A percentile compares a stretch with the other conserved stretches of the same genome.
Conservation (phyloP, 2,797 vertebrate genomes). For the Allobates femoralis region DNA sequence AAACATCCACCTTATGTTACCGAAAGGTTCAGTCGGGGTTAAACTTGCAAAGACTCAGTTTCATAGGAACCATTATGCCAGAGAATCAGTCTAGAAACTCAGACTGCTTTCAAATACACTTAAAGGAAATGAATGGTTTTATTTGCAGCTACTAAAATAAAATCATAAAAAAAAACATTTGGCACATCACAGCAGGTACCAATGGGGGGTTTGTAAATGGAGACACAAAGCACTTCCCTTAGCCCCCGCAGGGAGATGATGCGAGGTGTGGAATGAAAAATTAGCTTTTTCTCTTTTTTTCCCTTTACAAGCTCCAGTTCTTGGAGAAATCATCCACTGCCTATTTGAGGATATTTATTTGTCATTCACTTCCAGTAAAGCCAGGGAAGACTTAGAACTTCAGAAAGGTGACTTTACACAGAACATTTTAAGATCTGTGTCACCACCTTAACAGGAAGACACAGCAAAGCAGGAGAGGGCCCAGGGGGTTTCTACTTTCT, state of each 20-base stretch:
- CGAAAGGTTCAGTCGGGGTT: constrained; percentile 30
- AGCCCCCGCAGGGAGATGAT: constrained; percentile 43
- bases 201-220: constrained; percentile 56
- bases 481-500: constrained; percentile 17
- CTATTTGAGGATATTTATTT: neutral
- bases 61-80: constrained; percentile 11
- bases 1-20: constrained; percentile 27
- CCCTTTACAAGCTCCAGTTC: constrained; percentile 18
- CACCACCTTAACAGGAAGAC: constrained; percentile 8
- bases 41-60: constrained; percentile 5
- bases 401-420: constrained; percentile 21
- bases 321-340: neutral
- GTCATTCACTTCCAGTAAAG: constrained; percentile 23
- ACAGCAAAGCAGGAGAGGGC: neutral
- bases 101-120: constrained; percentile 42
- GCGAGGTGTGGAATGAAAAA: constrained; percentile 54
- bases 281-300: constrained; percentile 22
- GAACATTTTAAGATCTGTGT: constrained; percentile 11
- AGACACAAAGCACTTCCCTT: constrained; percentile 54
- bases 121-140: constrained; percentile 51
- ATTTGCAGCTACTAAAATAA: constrained; percentile 41
- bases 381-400: neutral
- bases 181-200: constrained; percentile 43
- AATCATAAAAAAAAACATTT: constrained; percentile 37
- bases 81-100: constrained; percentile 17